A percentile compares a stretch with the other conserved stretches of the same genome.
phyloP scores from a whole-genome alignment of 2,888 invertebrate genomes.

The Anodontia alba region DNA sequence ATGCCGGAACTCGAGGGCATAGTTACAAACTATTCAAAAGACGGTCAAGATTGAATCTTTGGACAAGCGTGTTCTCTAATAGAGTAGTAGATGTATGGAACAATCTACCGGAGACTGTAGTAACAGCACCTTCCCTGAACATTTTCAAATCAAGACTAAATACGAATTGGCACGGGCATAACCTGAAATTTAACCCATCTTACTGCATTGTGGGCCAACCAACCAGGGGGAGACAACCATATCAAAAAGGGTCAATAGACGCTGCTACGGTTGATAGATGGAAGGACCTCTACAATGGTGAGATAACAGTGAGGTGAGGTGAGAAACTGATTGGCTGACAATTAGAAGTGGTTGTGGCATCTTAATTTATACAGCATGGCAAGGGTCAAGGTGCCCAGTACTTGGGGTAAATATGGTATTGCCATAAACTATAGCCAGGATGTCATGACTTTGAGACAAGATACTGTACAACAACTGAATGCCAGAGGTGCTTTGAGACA shows the following conservation, averaged over 20 bases:
- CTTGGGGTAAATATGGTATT: too few relatives aligned
- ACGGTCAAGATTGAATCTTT: too few relatives aligned
- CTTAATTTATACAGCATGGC: too few relatives aligned
- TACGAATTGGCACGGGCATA: neutral
- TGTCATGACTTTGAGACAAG: too few relatives aligned
- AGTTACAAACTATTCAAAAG: neutral
- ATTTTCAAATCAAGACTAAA: neutral
- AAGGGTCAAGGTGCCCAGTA: too few relatives aligned
- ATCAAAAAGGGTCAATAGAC: neutral
- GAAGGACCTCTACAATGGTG: neutral
- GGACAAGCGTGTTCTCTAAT: neutral
- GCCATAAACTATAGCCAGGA: too few relatives aligned
- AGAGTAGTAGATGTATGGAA: neutral
- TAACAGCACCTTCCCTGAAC: neutral
- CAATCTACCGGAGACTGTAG: too few relatives aligned
- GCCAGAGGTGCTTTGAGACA: too few relatives aligned
- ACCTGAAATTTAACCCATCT: neutral
- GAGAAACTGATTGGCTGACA: too few relatives aligned
- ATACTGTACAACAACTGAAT: too few relatives aligned
- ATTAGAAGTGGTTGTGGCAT: too few relatives aligned
- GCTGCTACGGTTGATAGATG: neutral
- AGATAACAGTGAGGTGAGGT: neutral
- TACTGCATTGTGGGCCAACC: neutral
- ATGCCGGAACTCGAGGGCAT: neutral
- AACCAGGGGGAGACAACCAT: neutral